Evolutionary conservation across 2,797 vertebrate species (phyloP).

Genomic region (Argya squamiceps): DNA sequence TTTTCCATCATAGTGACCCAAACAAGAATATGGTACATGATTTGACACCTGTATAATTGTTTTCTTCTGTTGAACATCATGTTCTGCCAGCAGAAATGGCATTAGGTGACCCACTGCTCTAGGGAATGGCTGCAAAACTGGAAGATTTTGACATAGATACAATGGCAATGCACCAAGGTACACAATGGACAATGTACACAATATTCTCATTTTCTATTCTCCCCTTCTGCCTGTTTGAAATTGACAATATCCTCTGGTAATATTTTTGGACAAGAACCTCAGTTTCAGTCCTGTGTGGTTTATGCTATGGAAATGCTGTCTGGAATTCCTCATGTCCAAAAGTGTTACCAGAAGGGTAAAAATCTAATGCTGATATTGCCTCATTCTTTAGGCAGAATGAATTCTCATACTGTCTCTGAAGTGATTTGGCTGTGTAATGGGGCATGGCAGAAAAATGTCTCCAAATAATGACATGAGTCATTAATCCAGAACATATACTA

Average conservation of each 20-base stretch:
- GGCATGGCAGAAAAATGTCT: background rate
- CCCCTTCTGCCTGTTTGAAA: background rate
- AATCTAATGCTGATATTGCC: background rate
- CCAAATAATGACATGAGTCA: background rate
- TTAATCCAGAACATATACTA: background rate
- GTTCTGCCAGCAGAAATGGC: background rate
- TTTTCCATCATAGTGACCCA: background rate
- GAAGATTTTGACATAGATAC: background rate
- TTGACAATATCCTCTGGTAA: background rate
- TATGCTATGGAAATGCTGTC: background rate
- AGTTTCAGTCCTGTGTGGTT: background rate
- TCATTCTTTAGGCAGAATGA: background rate
- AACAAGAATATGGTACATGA: background rate
- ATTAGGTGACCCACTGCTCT: background rate
- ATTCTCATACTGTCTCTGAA: background rate
- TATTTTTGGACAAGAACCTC: background rate
- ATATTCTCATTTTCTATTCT: background rate
- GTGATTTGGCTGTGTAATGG: background rate
- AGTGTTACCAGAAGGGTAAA: background rate
- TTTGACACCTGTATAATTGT: background rate
- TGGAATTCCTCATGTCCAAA: background rate
- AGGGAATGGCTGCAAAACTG: conserved; percentile 6
- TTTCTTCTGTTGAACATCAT: conserved; percentile 8
- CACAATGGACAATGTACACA: background rate
- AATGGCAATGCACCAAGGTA: background rate